These are phyloP conservation scores for Aix galericulata DNA, from an alignment of 2,113 vertebrate species.

Conservation along the genomic window DNA sequence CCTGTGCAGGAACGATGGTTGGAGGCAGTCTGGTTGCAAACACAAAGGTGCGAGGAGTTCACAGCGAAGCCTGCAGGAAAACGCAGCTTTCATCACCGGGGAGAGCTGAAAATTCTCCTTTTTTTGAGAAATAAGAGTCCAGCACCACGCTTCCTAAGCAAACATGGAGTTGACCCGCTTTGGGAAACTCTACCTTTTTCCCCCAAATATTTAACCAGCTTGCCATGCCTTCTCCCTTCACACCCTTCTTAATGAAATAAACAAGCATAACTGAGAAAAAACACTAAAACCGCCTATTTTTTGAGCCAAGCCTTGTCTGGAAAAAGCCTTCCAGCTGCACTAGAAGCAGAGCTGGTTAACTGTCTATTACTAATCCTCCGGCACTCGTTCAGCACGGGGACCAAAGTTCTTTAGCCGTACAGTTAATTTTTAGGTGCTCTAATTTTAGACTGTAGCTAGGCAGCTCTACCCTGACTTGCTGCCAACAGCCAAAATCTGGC, in stretches of 20 bases:
- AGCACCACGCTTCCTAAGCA: neutral
- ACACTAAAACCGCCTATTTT: neutral
- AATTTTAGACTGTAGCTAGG: slow-evolving; percentile 55
- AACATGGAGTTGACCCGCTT: neutral
- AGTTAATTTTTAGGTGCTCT: slow-evolving; percentile 61
- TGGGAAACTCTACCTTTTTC: neutral
- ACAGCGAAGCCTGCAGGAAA: too few species aligned
- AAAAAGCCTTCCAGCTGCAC: neutral
- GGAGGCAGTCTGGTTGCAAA: too few species aligned
- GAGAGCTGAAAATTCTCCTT: neutral
- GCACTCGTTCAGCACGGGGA: neutral
- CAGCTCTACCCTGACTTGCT: neutral
- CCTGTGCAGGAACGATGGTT: neutral
- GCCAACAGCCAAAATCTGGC: slow-evolving; percentile 20
- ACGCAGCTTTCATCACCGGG: accelerated
- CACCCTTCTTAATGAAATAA: neutral
- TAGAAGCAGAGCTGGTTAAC: neutral
- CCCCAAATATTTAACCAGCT: neutral
- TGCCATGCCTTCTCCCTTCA: neutral
- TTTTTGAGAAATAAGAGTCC: neutral
- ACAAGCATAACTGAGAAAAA: neutral
- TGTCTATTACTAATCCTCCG: neutral
- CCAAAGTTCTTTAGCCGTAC: slow-evolving; percentile 40
- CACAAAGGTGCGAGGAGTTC: too few species aligned
- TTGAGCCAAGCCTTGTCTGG: neutral